Conservation (phyloP, 2,797 vertebrate genomes). For the Spinus olivaceus region DNA sequence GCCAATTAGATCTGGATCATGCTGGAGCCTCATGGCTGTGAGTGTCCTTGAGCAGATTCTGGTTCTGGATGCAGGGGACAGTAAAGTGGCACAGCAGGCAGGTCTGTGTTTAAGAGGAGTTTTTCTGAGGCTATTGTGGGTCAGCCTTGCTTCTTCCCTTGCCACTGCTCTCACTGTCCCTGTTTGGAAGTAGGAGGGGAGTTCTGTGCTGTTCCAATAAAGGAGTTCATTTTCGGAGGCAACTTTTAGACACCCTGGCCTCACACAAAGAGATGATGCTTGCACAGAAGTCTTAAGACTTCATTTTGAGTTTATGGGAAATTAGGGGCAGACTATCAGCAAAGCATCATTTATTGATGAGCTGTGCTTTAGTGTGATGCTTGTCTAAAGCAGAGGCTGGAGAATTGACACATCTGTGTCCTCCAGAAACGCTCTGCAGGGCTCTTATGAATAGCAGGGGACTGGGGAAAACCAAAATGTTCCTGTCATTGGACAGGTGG, state of each 20-base stretch:
- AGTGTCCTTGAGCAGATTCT: fast-evolving
- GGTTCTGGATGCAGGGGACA: neutral
- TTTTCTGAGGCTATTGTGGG: neutral
- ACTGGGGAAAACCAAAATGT: fast-evolving
- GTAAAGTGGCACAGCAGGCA: neutral
- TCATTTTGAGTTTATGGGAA: neutral
- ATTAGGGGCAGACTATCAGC: neutral
- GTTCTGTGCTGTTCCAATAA: fast-evolving
- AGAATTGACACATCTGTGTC: fast-evolving
- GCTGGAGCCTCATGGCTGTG: neutral
- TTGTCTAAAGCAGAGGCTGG: neutral
- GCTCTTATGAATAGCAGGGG: neutral
- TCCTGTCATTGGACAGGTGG: fast-evolving
- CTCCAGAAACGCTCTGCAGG: fast-evolving
- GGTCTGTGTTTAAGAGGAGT: neutral
- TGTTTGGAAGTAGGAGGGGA: neutral
- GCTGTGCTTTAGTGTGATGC: fast-evolving
- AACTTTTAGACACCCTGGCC: fast-evolving
- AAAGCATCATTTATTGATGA: neutral
- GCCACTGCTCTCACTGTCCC: fast-evolving
- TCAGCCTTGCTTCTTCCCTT: neutral
- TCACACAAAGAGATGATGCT: neutral
- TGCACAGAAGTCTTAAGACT: neutral
- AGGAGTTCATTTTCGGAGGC: neutral
- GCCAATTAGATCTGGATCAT: fast-evolving